Percentiles rank a stretch among this genome's conserved stretches.
Evolutionary conservation across 1,140 invertebrate species (phyloP).

Genomic region (Palaemon carinicauda): DNA sequence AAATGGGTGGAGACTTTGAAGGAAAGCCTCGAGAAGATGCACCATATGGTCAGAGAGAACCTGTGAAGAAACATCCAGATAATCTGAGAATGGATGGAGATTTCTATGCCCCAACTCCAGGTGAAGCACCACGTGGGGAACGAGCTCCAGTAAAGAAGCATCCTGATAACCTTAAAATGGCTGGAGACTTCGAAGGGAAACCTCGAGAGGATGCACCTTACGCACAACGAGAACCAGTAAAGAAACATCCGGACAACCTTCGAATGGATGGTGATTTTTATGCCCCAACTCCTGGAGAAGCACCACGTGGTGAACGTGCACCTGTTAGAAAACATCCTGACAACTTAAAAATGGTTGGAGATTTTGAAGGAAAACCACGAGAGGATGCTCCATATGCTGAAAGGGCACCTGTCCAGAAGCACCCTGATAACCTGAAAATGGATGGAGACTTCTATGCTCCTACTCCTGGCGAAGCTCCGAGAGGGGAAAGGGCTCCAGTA

Average conservation of each 20-base stretch:
- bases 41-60: no score
- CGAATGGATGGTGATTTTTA: conserved; percentile 70
- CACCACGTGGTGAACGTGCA: conserved; percentile 25
- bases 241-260: conserved; percentile 70
- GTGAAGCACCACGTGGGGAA: conserved; percentile 62
- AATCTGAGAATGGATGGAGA: conserved; percentile 72
- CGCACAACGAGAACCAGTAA: conserved; percentile 65
- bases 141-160: conserved; percentile 64
- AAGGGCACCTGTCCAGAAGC: conserved; percentile 64
- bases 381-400: conserved; percentile 46
- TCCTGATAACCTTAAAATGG: conserved; percentile 70
- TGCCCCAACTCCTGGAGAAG: conserved; percentile 41
- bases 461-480: conserved; percentile 9
- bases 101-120: conserved; percentile 62
- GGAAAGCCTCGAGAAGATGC: background rate
- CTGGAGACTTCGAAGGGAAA: conserved; percentile 61
- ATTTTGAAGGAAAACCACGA: conserved; percentile 63
- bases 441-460: no score
- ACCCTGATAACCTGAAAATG: conserved; percentile 70
- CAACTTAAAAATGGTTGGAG: conserved; percentile 72
- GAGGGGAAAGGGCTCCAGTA: conserved; percentile 61
- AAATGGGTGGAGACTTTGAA: conserved; percentile 52
- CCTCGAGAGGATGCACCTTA: conserved; percentile 15
- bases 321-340: conserved; percentile 62
- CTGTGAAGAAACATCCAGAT: conserved; percentile 62